Evolutionary conservation across 2,888 invertebrate genomes (phyloP).

Genomic region (Argynnis bischoffii): DNA sequence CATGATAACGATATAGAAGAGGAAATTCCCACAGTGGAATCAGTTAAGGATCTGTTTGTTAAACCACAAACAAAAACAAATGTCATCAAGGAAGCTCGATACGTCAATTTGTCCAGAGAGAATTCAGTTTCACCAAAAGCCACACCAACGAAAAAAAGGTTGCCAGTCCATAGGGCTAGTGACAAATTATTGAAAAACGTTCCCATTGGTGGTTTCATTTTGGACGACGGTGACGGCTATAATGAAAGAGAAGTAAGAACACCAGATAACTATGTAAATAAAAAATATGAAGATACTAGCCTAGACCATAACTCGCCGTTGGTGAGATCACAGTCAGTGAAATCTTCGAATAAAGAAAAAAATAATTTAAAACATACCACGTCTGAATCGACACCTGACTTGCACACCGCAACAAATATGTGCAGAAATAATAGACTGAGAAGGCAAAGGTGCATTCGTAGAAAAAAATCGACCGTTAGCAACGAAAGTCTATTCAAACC

Average conservation of each 20-base stretch:
- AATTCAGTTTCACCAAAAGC: slow-evolving; percentile 72
- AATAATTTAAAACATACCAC: slow-evolving; percentile 54
- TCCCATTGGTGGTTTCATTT: slow-evolving; percentile 73
- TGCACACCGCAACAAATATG: slow-evolving; percentile 56
- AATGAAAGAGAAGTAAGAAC: slow-evolving; percentile 79
- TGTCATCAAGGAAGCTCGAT: slow-evolving; percentile 73
- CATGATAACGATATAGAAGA: slow-evolving; percentile 51
- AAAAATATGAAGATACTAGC: slow-evolving; percentile 43
- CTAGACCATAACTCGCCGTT: slow-evolving; percentile 47
- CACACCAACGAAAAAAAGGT: slow-evolving; percentile 62
- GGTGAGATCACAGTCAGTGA: slow-evolving; percentile 70
- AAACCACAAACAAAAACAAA: slow-evolving; percentile 70
- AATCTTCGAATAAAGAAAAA: slow-evolving; percentile 50
- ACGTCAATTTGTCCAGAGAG: slow-evolving; percentile 71
- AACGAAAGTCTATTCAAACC: slow-evolving; percentile 65
- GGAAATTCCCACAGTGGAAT: slow-evolving; percentile 58
- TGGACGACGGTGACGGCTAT: slow-evolving; percentile 75
- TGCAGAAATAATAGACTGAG: slow-evolving; percentile 68
- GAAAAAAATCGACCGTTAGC: slow-evolving; percentile 75
- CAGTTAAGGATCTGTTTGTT: slow-evolving; percentile 69
- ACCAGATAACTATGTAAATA: slow-evolving; percentile 60
- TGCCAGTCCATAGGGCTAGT: slow-evolving; percentile 63
- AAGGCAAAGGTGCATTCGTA: slow-evolving; percentile 82
- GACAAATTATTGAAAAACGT: slow-evolving; percentile 70
- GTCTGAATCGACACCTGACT: slow-evolving; percentile 70